Percentiles rank a stretch among this genome's conserved stretches.
These are phyloP conservation scores for Rhopalosiphum maidis DNA, from an alignment of 1,140 invertebrate species.

Conservation along the genomic window DNA sequence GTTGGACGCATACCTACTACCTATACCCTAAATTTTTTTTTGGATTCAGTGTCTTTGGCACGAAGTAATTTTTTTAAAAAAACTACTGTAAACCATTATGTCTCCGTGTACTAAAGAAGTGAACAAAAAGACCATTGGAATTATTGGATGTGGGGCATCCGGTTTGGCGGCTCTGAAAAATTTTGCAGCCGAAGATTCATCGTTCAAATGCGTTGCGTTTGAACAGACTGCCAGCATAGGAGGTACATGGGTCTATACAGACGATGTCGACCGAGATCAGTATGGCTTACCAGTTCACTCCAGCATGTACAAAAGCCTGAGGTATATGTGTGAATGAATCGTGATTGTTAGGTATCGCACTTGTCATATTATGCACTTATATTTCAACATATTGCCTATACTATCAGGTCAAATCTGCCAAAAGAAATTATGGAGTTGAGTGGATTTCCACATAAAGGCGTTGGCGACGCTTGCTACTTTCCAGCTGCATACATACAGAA, in stretches of 20 bases:
- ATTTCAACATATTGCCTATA: not conserved
- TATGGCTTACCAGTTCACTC: conserved; percentile 83
- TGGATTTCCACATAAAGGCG: conserved; percentile 73
- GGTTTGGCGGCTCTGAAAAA: conserved; percentile 71
- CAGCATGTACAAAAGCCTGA: conserved; percentile 85
- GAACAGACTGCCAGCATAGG: conserved; percentile 78
- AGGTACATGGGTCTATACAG: conserved; percentile 88
- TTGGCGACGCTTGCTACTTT: conserved; percentile 77
- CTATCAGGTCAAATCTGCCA: conserved; percentile 79
- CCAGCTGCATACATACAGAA: conserved; percentile 78
- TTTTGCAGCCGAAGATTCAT: conserved; percentile 60
- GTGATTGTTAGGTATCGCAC: not conserved
- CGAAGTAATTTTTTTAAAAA: not conserved
- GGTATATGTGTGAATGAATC: conserved; percentile 67
- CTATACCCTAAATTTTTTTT: not conserved
- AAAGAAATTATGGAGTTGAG: conserved; percentile 82
- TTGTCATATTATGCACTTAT: not conserved
- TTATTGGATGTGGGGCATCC: conserved; percentile 73
- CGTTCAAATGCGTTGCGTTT: conserved; percentile 68
- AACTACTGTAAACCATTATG: not conserved
- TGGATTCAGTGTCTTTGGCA: not conserved
- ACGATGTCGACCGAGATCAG: conserved; percentile 72
- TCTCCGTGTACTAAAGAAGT: not conserved
- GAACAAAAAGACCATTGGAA: conserved; percentile 62
- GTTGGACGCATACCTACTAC: not conserved